These are phyloP conservation scores for Scyliorhinus canicula DNA, from an alignment of 2,797 vertebrate species.

Conservation along the genomic window DNA sequence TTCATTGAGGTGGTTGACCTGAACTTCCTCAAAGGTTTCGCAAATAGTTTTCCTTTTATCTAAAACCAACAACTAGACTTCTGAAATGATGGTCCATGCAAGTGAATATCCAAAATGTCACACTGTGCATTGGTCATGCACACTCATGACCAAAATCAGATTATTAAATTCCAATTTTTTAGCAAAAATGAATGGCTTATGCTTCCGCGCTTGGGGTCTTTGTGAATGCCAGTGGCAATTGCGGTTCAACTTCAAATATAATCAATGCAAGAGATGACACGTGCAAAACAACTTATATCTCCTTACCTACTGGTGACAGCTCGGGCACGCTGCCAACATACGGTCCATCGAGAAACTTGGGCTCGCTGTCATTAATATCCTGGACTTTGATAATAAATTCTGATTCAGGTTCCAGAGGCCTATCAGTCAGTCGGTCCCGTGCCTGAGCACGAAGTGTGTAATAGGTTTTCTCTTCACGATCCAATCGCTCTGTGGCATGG, in stretches of 20 bases:
- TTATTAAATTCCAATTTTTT: neutral
- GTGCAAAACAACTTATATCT: neutral
- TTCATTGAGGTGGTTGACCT: neutral
- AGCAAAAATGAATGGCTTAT: neutral
- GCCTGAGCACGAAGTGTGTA: constrained; percentile 91
- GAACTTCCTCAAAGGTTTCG: neutral
- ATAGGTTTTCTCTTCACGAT: constrained; percentile 89
- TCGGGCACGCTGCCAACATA: constrained; percentile 94
- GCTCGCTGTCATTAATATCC: constrained; percentile 97
- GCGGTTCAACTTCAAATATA: neutral
- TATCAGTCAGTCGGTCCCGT: constrained; percentile 69
- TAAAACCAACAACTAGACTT: neutral
- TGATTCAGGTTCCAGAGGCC: constrained; percentile 85
- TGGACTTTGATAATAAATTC: constrained; percentile 98
- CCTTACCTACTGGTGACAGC: constrained; percentile 82
- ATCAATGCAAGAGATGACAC: neutral
- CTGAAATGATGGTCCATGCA: neutral
- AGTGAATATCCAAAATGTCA: neutral
- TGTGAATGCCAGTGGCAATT: neutral
- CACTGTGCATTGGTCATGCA: neutral
- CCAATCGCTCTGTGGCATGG: constrained; percentile 86
- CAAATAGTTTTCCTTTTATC: neutral
- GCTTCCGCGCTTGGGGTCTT: neutral
- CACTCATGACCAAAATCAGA: neutral
- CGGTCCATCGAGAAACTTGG: constrained; percentile 89